Base-by-base conservation (phyloP, 2,113 vertebrate species). In the Dunckerocampus dactyliophorus region DNA sequence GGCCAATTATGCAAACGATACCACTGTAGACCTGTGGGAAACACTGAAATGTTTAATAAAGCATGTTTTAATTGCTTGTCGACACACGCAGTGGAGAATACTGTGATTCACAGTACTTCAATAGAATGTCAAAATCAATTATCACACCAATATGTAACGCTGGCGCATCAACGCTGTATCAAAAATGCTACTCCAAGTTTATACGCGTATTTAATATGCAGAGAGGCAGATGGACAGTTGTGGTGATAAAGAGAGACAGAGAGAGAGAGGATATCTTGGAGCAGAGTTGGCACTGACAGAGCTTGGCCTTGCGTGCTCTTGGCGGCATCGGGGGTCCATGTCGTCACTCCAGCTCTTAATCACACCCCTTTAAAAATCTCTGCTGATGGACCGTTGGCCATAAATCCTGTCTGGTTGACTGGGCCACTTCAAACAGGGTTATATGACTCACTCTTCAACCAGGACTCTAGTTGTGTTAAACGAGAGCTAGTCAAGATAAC, bases 291-390 rank as follows among this genome's bases (percentile, higher is more conserved):
- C 69, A 63, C 66, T 65, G 74, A 72, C 65, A 50, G 76, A 59
- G 69, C 69, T 68, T 4, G 61, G 75, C 80, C 82, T 86, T 81
- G 79, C 80, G 47, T 42, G 63, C 51, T 75, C 80, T 78, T 78
- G 66, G 74, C 74, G 67, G 59, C 82, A 66, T 80, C 49, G 12
- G 19, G 37, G 17, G 78, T 77, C 78, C 70, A 59, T 60, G 80
- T 77, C 74, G 78, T 79, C 58, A 69, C 76, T 81, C 64, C 58
- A 50, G 82, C 85, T 83, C 83, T 91, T 88, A 84, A 91, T 91
- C 87, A 90, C 77, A 69, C 72, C 71, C 82, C 76, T 85, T 89
- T 89, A 56, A 87, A 85, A 86, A 88, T 91, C 83, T 77, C 60
- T 21, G 59, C 80, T 81, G 84, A 87, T 74, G 74, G 84, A 85